Percentiles rank a stretch among this genome's conserved stretches.
Evolutionary conservation across 2,888 invertebrate species (phyloP).

Genomic region (Volucella bombylans): DNA sequence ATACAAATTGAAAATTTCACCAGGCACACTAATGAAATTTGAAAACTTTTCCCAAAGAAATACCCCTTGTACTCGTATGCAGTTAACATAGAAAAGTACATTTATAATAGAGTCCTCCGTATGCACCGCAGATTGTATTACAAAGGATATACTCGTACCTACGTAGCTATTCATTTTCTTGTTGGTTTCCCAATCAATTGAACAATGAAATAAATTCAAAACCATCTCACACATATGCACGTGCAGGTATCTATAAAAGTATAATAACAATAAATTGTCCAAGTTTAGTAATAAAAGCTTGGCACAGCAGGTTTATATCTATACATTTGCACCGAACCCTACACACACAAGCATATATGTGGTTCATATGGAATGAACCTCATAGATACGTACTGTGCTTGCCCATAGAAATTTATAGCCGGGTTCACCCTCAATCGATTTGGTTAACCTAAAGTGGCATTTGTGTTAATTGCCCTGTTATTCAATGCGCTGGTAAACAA

Average conservation of each 20-base stretch:
- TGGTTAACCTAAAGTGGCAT: constrained; percentile 71
- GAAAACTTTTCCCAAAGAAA: too few relatives aligned
- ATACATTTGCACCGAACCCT: not conserved
- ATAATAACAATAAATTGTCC: constrained; percentile 63
- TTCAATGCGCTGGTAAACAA: constrained; percentile 50
- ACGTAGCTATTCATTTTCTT: constrained; percentile 53
- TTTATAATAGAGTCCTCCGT: too few relatives aligned
- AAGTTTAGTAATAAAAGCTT: constrained; percentile 66
- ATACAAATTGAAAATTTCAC: too few relatives aligned
- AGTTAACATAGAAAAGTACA: too few relatives aligned
- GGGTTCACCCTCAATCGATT: constrained; percentile 65
- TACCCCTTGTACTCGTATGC: too few relatives aligned
- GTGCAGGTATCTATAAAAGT: constrained; percentile 28
- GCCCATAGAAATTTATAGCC: constrained; percentile 64
- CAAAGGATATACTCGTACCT: constrained; percentile 4
- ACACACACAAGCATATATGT: not conserved
- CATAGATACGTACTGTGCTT: constrained; percentile 22
- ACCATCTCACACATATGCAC: constrained; percentile 9
- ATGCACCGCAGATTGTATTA: not conserved
- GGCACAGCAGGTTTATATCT: constrained; percentile 5
- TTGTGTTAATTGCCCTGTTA: constrained; percentile 66
- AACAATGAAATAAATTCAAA: constrained; percentile 60
- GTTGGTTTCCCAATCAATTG: constrained; percentile 36
- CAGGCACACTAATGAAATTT: too few relatives aligned
- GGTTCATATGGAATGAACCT: not conserved